These are phyloP conservation scores for Trissolcus japonicus DNA, from an alignment of 2,888 invertebrate species.

Conservation along the genomic window DNA sequence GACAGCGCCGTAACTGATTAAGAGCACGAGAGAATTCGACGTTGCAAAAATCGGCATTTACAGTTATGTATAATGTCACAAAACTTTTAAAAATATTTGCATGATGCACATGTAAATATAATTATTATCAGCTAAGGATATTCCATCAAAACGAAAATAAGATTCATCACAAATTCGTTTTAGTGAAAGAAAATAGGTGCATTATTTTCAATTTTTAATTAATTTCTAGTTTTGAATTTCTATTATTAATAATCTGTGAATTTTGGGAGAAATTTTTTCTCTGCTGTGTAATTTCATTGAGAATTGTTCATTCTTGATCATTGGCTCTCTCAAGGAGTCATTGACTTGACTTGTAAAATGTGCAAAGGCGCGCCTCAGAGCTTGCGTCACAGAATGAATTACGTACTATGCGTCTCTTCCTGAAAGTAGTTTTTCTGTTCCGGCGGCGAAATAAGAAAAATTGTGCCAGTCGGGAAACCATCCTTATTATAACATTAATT, in stretches of 20 bases:
- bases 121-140: too few species aligned
- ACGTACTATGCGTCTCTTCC: slow-evolving; percentile 60
- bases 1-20: slow-evolving; percentile 57
- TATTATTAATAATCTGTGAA: too few species aligned
- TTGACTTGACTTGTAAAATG: slow-evolving; percentile 64
- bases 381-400: slow-evolving; percentile 70
- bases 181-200: too few species aligned
- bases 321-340: slow-evolving; percentile 59
- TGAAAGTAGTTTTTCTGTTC: slow-evolving; percentile 49
- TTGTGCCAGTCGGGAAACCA: not conserved
- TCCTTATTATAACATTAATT: slow-evolving; percentile 4
- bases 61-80: slow-evolving; percentile 25
- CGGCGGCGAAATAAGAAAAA: slow-evolving; percentile 15
- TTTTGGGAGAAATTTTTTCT: too few species aligned
- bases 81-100: slow-evolving; percentile 3
- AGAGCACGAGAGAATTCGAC: slow-evolving; percentile 48
- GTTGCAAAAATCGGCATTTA: slow-evolving; percentile 52
- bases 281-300: too few species aligned
- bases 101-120: too few species aligned
- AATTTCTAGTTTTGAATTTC: too few species aligned
- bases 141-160: too few species aligned
- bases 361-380: slow-evolving; percentile 64
- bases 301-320: too few species aligned
- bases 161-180: too few species aligned
- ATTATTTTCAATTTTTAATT: too few species aligned